phyloP scores from a whole-genome alignment of 1,140 invertebrate species.

The Whitmania pigra region DNA sequence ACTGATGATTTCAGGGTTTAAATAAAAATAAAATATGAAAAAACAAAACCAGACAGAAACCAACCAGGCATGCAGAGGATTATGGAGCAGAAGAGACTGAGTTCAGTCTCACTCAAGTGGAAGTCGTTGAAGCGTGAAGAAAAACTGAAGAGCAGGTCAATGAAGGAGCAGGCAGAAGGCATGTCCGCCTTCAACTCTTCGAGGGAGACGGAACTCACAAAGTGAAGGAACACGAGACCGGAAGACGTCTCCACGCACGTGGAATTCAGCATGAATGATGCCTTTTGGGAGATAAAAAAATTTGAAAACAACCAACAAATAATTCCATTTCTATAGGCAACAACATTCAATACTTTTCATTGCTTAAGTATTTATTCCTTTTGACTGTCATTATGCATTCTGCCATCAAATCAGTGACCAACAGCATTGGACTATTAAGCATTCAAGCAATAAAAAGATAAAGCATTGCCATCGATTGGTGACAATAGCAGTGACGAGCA shows the following conservation, averaged over 20 bases:
- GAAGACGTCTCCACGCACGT: conserved; percentile 36
- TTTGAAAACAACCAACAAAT: no score
- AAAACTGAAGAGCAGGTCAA: conserved; percentile 95
- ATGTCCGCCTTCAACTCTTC: conserved; percentile 39
- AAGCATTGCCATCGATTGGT: no score
- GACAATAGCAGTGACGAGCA: no score
- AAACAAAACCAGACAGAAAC: background rate
- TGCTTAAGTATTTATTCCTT: no score
- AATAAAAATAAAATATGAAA: background rate
- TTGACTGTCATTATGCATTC: no score
- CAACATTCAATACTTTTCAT: no score
- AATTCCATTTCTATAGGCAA: no score
- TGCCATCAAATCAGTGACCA: no score
- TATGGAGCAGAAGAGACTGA: conserved; percentile 85
- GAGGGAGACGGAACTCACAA: conserved; percentile 29
- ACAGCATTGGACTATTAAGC: no score
- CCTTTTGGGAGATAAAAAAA: no score
- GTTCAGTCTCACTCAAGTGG: conserved; percentile 73
- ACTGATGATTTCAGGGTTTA: no score
- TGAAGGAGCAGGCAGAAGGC: conserved; percentile 49
- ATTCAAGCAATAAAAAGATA: no score
- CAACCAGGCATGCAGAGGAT: conserved; percentile 80
- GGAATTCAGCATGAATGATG: conserved; percentile 26
- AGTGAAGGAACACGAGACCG: conserved; percentile 16
- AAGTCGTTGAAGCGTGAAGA: conserved; percentile 84